phyloP scores from a whole-genome alignment of 2,113 vertebrate species.

The Dicrurus megarhynchus region DNA sequence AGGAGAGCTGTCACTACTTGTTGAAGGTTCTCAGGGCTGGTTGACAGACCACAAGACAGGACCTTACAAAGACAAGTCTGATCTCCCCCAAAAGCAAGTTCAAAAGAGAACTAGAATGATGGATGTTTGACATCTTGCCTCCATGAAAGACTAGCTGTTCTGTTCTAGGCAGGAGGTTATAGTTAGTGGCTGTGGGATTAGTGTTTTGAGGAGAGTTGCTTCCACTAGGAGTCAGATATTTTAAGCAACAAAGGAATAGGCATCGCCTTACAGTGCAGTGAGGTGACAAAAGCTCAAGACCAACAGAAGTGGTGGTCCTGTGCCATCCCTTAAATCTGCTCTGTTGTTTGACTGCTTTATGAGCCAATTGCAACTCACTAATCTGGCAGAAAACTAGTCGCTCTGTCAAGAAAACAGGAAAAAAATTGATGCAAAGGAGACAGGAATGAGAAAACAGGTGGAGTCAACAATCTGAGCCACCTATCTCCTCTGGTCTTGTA shows the following conservation, averaged over 20 bases:
- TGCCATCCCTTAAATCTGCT: background rate
- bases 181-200: background rate
- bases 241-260: background rate
- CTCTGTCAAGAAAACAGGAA: background rate
- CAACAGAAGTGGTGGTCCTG: background rate
- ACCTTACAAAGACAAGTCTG: background rate
- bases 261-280: background rate
- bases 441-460: background rate
- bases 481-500: background rate
- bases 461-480: background rate
- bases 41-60: background rate
- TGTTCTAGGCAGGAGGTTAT: background rate
- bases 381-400: background rate
- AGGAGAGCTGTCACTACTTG: background rate
- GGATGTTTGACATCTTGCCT: background rate
- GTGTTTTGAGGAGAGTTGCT: background rate
- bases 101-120: background rate
- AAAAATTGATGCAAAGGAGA: background rate
- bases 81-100: background rate
- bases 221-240: background rate
- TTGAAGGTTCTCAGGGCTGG: background rate
- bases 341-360: background rate
- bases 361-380: background rate
- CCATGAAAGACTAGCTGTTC: background rate
- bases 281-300: background rate